Percentiles rank a stretch among this genome's conserved stretches.
These are phyloP conservation scores for Onthophagus sagittarius DNA, from an alignment of 2,888 invertebrate species.

Conservation along the genomic window DNA sequence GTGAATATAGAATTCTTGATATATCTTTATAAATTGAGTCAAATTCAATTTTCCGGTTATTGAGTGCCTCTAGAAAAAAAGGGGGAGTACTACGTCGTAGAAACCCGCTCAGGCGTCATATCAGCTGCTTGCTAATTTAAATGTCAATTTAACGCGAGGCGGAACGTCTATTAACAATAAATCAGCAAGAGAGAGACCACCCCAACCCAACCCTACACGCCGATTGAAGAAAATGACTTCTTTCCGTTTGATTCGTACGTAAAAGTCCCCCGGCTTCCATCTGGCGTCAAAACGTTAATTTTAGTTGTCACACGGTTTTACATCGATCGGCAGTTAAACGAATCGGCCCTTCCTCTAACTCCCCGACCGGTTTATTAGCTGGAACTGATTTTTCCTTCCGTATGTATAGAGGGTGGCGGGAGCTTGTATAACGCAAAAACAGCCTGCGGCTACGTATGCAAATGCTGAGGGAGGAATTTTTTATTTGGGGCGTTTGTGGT, in stretches of 20 bases:
- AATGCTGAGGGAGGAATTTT: slow-evolving; percentile 5
- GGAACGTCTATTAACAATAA: slow-evolving; percentile 49
- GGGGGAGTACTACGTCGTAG: not conserved
- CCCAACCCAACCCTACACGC: slow-evolving; percentile 37
- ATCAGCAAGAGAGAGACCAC: slow-evolving; percentile 41
- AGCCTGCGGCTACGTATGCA: slow-evolving; percentile 2
- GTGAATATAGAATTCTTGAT: no score
- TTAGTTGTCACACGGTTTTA: not conserved
- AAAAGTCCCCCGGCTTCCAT: slow-evolving; percentile 1
- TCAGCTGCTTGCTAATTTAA: slow-evolving; percentile 47
- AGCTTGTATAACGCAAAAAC: not conserved
- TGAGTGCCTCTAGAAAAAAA: slow-evolving; percentile 41
- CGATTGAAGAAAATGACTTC: not conserved
- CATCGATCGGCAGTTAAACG: slow-evolving; percentile 6
- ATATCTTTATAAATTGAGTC: not conserved
- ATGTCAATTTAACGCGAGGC: slow-evolving; percentile 50
- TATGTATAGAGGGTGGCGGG: not conserved
- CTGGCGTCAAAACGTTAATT: not conserved
- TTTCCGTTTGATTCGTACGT: not conserved
- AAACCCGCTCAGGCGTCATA: slow-evolving; percentile 35
- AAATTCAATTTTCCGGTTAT: slow-evolving; percentile 51
- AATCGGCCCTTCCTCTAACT: not conserved
- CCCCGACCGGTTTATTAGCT: slow-evolving; percentile 2
- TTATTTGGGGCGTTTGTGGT: not conserved
- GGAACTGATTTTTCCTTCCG: slow-evolving; percentile 10